Evolutionary conservation across 92 coral and sea anemone genomes (phyloP).

Genomic region (Virgularia gustaviana): DNA sequence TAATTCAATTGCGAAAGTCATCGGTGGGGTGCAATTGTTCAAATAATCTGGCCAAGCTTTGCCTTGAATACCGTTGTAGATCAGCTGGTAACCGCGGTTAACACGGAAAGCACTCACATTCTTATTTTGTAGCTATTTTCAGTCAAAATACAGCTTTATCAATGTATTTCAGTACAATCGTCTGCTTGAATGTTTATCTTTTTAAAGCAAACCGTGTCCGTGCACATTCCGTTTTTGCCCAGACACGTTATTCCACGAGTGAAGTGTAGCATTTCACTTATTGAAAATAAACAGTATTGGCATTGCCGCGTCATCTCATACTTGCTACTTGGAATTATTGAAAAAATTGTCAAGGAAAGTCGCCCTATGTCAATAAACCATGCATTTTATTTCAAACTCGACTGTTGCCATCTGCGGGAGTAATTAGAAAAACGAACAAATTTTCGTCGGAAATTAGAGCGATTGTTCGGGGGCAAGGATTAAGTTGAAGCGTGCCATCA

Average conservation of each 20-base stretch:
- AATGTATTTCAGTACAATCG: too few relatives aligned
- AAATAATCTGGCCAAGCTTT: neutral
- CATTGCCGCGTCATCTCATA: neutral
- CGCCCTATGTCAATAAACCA: neutral
- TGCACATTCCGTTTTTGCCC: slow-evolving; percentile 41
- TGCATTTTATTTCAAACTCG: neutral
- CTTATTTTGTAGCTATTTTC: too few relatives aligned
- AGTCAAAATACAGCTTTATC: too few relatives aligned
- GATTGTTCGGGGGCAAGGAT: slow-evolving; percentile 8
- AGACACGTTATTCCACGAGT: slow-evolving; percentile 14
- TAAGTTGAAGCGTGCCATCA: neutral
- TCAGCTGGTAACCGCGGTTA: too few relatives aligned
- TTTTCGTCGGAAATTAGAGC: slow-evolving; percentile 21
- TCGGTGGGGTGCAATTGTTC: neutral
- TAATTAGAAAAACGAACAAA: neutral
- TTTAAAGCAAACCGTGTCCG: slow-evolving; percentile 11
- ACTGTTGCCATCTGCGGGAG: neutral
- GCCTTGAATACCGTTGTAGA: too few relatives aligned
- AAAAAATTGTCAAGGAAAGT: neutral
- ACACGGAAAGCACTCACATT: too few relatives aligned
- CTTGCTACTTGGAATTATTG: slow-evolving; percentile 1
- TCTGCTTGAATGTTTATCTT: slow-evolving; percentile 25
- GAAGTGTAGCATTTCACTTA: slow-evolving; percentile 29
- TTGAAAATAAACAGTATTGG: slow-evolving; percentile 26
- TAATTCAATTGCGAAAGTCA: slow-evolving; percentile 3